These are phyloP conservation scores for Boloria selene DNA, from an alignment of 2,888 invertebrate genomes.

Conservation along the genomic window DNA sequence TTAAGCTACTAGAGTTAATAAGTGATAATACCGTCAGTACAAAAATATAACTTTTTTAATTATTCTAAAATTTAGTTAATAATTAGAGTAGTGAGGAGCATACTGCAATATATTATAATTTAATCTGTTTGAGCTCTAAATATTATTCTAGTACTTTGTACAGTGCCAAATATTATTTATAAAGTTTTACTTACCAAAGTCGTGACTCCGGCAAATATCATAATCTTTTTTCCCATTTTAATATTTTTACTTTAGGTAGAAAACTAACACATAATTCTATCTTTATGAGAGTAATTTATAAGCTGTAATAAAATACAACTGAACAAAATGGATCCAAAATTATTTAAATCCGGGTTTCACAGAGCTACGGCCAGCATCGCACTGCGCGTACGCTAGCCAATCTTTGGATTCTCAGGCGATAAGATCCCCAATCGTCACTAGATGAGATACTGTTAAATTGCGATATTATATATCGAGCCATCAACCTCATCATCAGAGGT, in stretches of 20 bases:
- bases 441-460: conserved; percentile 31
- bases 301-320: not conserved
- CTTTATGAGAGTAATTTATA: not conserved
- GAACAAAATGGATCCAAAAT: conserved; percentile 10
- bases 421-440: conserved; percentile 31
- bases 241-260: not conserved
- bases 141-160: not conserved
- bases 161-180: not conserved
- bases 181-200: conserved; percentile 28
- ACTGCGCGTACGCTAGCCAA: conserved; percentile 33
- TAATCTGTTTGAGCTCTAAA: no score
- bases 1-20: no score
- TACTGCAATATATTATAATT: no score
- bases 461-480: conserved; percentile 6
- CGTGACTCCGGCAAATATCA: conserved; percentile 29
- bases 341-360: conserved; percentile 11
- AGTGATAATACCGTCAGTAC: no score
- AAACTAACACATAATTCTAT: not conserved
- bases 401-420: conserved; percentile 39
- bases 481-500: no score
- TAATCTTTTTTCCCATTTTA: conserved; percentile 28
- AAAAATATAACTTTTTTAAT: no score
- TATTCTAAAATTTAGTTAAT: no score
- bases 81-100: no score
- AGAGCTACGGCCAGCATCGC: conserved; percentile 36